Base-by-base conservation (phyloP, 2,888 invertebrate species). In the Drosophila nr. perissopoda region DNA sequence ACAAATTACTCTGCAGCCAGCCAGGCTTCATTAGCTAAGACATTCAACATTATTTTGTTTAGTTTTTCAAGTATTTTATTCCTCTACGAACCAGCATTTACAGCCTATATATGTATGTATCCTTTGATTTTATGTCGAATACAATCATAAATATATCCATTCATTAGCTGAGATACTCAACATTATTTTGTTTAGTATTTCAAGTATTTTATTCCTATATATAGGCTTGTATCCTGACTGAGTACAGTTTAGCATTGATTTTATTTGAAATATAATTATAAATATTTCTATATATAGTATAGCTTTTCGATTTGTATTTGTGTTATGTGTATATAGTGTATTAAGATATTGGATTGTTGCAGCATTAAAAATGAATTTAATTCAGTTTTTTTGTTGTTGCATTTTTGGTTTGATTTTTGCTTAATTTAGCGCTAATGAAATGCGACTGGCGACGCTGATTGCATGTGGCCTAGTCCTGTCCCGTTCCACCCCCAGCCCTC, bases 341-440 rank as follows among this genome's bases (percentile, higher is more conserved):
- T 56, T n/a, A 61, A 49, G 11, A 52, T 5, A 42, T 57, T 57
- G 36, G 33, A 10, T 11, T n/a, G 11, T 18, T 11, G 25, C 33
- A 6, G 2, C 42, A 13, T 13, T 4, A 7, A 51, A 33, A 36
- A 33, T 42, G 8, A 38, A 16, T 7, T 31, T 42, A 13, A 34
- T 57, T 33, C 62, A 33, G 25, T 27, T 48, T 48, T 36, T 68
- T 61, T 49, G 42, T 49, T 64, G 36, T 45, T 52, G 54, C 45
- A 59, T 73, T 71, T 78, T 73, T 53, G 69, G 69, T 72, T 78
- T 74, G 79, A 85, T 82, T 83, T 87, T 85, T 88, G 82, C 86
- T 84, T 85, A 86, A 84, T 84, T 84, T 89, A 80, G 68, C 71
- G 89, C 89, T 84, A 84, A 89, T 84, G 84, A 84, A 84, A 84